phyloP scores from a whole-genome alignment of 2,888 invertebrate species.

The Podabrus alpinus region DNA sequence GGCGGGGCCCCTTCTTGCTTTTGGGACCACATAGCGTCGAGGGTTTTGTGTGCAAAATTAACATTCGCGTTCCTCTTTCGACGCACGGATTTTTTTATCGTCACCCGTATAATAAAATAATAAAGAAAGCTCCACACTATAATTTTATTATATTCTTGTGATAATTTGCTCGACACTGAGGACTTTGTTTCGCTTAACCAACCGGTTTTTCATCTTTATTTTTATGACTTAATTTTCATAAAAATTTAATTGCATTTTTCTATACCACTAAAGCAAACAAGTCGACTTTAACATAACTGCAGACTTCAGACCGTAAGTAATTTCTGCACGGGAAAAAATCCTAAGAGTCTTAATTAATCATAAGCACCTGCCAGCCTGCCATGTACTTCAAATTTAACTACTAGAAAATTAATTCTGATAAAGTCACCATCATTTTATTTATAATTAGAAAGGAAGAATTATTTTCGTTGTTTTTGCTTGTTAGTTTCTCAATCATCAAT shows the following conservation, averaged over 20 bases:
- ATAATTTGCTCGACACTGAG: background rate
- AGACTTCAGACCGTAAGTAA: background rate
- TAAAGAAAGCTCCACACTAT: background rate
- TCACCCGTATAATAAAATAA: background rate
- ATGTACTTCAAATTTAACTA: slow-evolving; percentile 6
- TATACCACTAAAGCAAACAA: background rate
- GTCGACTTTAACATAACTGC: background rate
- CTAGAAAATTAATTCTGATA: background rate
- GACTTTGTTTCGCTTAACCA: background rate
- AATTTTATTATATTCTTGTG: background rate
- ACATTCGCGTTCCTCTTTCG: background rate
- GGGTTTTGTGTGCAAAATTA: too few species aligned
- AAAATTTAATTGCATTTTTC: slow-evolving; percentile 9
- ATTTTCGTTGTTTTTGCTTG: slow-evolving; percentile 16
- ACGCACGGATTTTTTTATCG: background rate
- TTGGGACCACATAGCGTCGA: too few species aligned
- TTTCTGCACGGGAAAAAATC: background rate
- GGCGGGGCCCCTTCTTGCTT: too few species aligned
- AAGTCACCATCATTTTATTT: slow-evolving; percentile 12
- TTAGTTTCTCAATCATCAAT: slow-evolving; percentile 20
- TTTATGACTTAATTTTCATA: slow-evolving; percentile 15
- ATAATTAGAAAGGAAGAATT: slow-evolving; percentile 20
- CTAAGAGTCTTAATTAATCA: background rate
- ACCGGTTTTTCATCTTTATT: slow-evolving; percentile 10
- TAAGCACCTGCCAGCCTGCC: slow-evolving; percentile 5